phyloP scores from a whole-genome alignment of 2,797 vertebrate genomes.

The Enteromius treurensis region DNA sequence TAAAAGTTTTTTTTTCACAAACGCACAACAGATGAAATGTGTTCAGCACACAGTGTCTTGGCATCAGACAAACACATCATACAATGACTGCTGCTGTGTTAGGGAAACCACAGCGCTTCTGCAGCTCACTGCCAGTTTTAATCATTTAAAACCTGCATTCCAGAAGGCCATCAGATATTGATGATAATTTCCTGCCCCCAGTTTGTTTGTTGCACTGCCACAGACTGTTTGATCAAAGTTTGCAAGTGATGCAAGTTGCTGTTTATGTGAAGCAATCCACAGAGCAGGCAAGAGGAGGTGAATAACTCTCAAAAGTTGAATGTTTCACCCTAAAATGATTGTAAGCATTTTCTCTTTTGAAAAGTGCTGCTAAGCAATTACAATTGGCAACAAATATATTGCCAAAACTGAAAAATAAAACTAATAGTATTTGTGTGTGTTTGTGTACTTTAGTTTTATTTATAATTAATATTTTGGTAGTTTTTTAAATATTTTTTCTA shows the following conservation, averaged over 20 bases:
- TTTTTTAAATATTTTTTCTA: background rate
- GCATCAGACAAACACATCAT: constrained; percentile 8
- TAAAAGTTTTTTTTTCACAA: background rate
- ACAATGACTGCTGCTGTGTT: constrained; percentile 5
- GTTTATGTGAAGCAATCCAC: constrained; percentile 11
- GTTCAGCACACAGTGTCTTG: background rate
- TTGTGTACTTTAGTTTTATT: background rate
- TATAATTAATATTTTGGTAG: background rate
- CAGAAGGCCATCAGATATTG: constrained; percentile 27
- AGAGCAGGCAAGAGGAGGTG: background rate
- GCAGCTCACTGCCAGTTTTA: background rate
- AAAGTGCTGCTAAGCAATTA: background rate
- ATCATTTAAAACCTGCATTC: constrained; percentile 34
- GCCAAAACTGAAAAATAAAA: too few species aligned
- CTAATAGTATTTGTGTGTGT: too few species aligned
- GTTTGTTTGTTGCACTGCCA: constrained; percentile 32
- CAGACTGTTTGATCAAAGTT: constrained; percentile 26
- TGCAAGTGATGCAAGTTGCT: constrained; percentile 24
- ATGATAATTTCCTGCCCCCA: constrained; percentile 19
- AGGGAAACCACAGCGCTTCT: background rate
- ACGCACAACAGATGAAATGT: background rate
- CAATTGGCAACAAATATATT: background rate
- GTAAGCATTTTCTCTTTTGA: background rate
- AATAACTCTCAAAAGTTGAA: constrained; percentile 7
- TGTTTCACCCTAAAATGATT: background rate